Evolutionary conservation across 2,888 invertebrate genomes (phyloP), one percentile per base, ranked within the genome.

Genomic region (Onchidella celtica): DNA sequence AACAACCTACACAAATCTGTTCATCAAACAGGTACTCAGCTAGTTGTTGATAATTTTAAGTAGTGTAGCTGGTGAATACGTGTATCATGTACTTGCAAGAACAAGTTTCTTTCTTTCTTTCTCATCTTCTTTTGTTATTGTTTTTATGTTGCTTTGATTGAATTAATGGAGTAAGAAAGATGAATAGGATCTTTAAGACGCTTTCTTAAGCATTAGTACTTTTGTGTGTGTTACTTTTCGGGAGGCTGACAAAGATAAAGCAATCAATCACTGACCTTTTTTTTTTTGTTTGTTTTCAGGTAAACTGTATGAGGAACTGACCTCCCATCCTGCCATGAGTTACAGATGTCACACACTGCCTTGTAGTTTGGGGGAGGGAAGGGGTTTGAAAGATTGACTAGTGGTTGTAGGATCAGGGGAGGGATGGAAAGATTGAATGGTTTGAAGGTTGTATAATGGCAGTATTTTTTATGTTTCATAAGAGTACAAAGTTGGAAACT

Each of bases 271-370:
- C n/a, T 55, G 1, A 27, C 21, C 65, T 73, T 70, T 21, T 74
- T 27, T 29, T 24, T 66, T 29, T 70, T 76, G 14, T 68, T 63
- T 77, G 4, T 4, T 84, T 85, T 34, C 83, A 87, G 87, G 85
- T 87, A 14, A 87, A 87, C 80, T 85, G 85, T 85, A 82, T 83
- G 47, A 74, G 84, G 63, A 73, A 76, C 34, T 83, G 80, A 77
- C 14, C 47, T 14, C 14, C 72, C n/a, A 57, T 32, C 11, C 55
- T n/a, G n/a, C n/a, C n/a, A n/a, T 29, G 55, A 27, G 17, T n/a
- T 57, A 24, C 29, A 38, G 3, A 11, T 27, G 21, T 55, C 34
- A 9, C 9, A 14, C 29, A 29, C 57, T 2, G 17, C 2, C 14
- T 55, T 9, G 1, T 55, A 11, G 63, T 63, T 29, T 63, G 63